A percentile compares a stretch with the other conserved stretches of the same genome.
Evolutionary conservation across 2,113 vertebrate species (phyloP).

Genomic region (Nettapus auritus): DNA sequence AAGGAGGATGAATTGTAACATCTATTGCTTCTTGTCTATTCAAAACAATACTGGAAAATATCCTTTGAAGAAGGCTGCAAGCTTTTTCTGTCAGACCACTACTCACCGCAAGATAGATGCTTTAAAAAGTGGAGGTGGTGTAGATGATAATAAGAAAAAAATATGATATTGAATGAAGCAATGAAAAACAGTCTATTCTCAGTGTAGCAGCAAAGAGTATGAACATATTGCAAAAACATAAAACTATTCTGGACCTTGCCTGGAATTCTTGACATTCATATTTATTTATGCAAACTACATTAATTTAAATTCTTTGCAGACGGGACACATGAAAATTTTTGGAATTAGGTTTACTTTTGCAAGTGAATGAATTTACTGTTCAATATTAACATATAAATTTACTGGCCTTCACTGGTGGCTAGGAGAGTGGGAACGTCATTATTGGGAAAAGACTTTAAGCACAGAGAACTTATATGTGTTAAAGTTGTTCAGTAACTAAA

Average conservation of each 20-base stretch:
- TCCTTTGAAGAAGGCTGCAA: not conserved
- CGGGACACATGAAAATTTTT: slow-evolving; percentile 29
- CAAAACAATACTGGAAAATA: not conserved
- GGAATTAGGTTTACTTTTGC: slow-evolving; percentile 57
- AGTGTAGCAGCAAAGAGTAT: not conserved
- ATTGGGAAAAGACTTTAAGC: not conserved
- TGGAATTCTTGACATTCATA: slow-evolving; percentile 32
- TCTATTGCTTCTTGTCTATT: not conserved
- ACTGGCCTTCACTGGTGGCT: slow-evolving; percentile 5
- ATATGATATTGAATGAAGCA: not conserved
- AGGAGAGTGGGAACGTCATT: slow-evolving; percentile 4
- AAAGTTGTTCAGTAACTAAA: not conserved
- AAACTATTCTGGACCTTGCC: slow-evolving; percentile 5
- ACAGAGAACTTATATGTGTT: not conserved
- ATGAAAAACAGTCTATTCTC: not conserved
- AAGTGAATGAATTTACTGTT: slow-evolving; percentile 46
- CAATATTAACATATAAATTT: slow-evolving; percentile 64
- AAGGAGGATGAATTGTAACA: not conserved
- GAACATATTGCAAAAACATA: not conserved
- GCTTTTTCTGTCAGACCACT: not conserved
- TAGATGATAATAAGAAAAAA: not conserved
- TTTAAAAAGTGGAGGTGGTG: not conserved
- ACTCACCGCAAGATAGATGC: not conserved
- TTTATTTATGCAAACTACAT: slow-evolving; percentile 64
- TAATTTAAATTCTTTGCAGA: slow-evolving; percentile 65